phyloP scores from a whole-genome alignment of 2,113 vertebrate genomes.

The Cheirogaleus medius region DNA sequence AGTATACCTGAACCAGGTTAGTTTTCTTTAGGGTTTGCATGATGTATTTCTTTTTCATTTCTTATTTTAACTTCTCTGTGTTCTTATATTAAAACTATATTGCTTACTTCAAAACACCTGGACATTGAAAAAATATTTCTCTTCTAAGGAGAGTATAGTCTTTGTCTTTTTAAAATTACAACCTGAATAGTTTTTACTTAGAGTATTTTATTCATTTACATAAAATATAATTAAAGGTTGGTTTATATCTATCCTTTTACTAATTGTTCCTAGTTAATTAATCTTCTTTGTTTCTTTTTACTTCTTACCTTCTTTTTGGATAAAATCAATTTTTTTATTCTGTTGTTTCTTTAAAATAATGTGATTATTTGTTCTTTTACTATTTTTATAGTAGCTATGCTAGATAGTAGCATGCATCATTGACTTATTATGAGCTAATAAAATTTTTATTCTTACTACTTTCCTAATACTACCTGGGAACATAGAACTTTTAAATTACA shows the following conservation, averaged over 20 bases:
- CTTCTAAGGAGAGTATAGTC: neutral
- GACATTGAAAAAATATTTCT: neutral
- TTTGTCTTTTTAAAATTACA: neutral
- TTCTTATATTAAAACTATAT: neutral
- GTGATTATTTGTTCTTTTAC: neutral
- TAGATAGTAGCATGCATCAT: neutral
- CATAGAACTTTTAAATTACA: neutral
- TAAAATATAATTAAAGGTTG: neutral
- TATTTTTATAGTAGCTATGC: neutral
- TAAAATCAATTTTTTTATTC: neutral
- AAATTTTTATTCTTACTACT: neutral
- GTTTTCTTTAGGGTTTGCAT: neutral
- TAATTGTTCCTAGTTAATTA: neutral
- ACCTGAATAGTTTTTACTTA: neutral
- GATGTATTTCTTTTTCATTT: neutral
- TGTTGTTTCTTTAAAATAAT: neutral
- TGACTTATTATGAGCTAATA: neutral
- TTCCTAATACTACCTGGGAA: neutral
- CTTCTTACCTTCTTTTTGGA: neutral
- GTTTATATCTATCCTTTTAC: neutral
- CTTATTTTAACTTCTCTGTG: neutral
- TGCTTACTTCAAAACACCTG: neutral
- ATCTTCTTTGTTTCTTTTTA: neutral
- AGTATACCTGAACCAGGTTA: neutral
- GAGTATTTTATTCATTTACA: neutral